These are phyloP conservation scores for Sebastes matsubarae DNA, from an alignment of 2,797 vertebrate genomes.

Conservation along the genomic window DNA sequence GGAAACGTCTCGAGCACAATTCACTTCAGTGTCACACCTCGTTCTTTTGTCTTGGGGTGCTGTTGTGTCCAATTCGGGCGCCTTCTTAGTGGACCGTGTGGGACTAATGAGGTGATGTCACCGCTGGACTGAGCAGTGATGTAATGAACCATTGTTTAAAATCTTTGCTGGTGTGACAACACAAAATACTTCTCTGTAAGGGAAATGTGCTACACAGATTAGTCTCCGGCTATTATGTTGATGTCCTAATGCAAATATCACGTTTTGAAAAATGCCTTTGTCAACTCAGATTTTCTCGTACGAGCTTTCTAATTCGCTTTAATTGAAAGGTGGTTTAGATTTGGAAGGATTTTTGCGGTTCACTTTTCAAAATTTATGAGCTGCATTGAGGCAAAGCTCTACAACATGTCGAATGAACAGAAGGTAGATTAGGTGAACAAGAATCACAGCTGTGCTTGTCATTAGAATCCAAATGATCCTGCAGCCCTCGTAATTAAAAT, in stretches of 20 bases:
- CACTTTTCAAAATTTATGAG: slow-evolving; percentile 4
- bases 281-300: neutral
- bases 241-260: slow-evolving; percentile 14
- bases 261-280: neutral
- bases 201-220: neutral
- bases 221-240: slow-evolving; percentile 5
- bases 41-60: slow-evolving; percentile 56
- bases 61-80: slow-evolving; percentile 38
- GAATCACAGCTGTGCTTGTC: slow-evolving; percentile 3
- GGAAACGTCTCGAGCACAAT: slow-evolving; percentile 40
- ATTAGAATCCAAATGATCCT: neutral
- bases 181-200: slow-evolving; percentile 24
- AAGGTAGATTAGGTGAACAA: slow-evolving; percentile 19
- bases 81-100: slow-evolving; percentile 38
- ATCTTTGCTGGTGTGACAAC: slow-evolving; percentile 15
- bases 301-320: neutral
- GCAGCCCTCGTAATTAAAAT: neutral
- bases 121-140: slow-evolving; percentile 23
- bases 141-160: slow-evolving; percentile 45
- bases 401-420: neutral
- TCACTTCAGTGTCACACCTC: slow-evolving; percentile 62
- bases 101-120: slow-evolving; percentile 68
- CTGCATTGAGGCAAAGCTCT: slow-evolving; percentile 19
- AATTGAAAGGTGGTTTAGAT: neutral
- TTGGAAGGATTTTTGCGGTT: slow-evolving; percentile 1